phyloP scores from a whole-genome alignment of 2,113 vertebrate species.

The Stomatorhinus ivindoensis region DNA sequence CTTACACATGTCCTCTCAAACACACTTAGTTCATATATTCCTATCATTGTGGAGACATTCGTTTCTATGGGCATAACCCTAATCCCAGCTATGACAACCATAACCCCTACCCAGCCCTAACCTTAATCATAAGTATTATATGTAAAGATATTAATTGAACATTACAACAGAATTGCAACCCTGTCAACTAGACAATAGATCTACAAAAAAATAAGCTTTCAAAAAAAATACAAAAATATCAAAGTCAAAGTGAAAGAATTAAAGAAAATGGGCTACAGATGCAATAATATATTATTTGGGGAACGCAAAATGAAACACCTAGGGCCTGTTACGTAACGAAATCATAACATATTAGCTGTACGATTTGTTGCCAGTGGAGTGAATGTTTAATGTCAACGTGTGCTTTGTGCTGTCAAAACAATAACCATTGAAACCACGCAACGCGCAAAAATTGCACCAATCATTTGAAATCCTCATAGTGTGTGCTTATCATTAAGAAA shows the following conservation, averaged over 20 bases:
- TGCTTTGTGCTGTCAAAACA: not conserved
- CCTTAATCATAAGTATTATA: not conserved
- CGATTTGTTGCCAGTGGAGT: not conserved
- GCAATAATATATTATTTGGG: not conserved
- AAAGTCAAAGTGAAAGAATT: not conserved
- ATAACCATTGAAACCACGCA: not conserved
- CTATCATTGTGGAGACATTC: not conserved
- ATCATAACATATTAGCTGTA: not conserved
- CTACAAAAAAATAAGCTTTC: not conserved
- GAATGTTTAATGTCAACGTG: not conserved
- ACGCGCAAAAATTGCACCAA: not conserved
- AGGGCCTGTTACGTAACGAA: not conserved
- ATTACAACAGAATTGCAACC: not conserved
- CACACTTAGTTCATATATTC: not conserved
- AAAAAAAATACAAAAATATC: not conserved
- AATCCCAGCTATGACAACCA: not conserved
- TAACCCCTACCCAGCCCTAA: not conserved
- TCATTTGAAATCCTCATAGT: not conserved
- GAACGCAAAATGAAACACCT: not conserved
- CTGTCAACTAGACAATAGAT: not conserved
- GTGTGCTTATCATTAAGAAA: not conserved
- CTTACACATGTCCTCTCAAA: not conserved
- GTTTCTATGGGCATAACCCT: not conserved
- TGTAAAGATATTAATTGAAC: not conserved
- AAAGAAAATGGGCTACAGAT: not conserved